phyloP scores from a whole-genome alignment of 2,797 vertebrate species.

The Lacerta agilis region DNA sequence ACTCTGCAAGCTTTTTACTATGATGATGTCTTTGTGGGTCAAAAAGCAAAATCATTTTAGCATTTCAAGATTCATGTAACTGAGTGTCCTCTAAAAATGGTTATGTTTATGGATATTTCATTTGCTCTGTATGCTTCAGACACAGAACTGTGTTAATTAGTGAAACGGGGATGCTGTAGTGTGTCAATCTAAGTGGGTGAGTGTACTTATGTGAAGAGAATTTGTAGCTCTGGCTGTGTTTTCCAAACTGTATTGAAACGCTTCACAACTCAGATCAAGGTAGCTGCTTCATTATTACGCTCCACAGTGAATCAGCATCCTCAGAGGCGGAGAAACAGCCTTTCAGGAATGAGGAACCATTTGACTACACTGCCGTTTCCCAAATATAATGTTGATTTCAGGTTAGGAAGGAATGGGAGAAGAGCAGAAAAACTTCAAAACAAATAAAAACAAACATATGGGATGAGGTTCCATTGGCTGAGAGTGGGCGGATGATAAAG shows the following conservation, averaged over 20 bases:
- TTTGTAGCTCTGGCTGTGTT: not conserved
- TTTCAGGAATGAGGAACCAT: not conserved
- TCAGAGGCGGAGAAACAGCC: not conserved
- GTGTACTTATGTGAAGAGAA: not conserved
- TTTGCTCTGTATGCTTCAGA: not conserved
- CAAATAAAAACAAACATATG: not conserved
- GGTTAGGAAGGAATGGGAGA: not conserved
- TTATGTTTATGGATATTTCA: not conserved
- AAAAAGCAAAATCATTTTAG: conserved; percentile 36
- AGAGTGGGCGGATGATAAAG: not conserved
- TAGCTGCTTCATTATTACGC: not conserved
- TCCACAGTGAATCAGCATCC: not conserved
- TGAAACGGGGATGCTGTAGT: not conserved
- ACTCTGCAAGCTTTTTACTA: conserved; percentile 34
- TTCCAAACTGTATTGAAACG: not conserved
- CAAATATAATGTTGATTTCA: not conserved
- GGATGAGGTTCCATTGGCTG: not conserved
- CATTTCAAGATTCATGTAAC: conserved; percentile 34
- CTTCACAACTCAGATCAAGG: not conserved
- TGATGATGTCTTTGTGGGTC: conserved; percentile 55
- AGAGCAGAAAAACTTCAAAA: not conserved
- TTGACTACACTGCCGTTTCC: not conserved
- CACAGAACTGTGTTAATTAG: not conserved
- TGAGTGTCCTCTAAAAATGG: conserved; percentile 2
- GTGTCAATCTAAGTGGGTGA: not conserved